Evolutionary conservation across 2,113 vertebrate species (phyloP).

Genomic region (Scophthalmus maximus): DNA sequence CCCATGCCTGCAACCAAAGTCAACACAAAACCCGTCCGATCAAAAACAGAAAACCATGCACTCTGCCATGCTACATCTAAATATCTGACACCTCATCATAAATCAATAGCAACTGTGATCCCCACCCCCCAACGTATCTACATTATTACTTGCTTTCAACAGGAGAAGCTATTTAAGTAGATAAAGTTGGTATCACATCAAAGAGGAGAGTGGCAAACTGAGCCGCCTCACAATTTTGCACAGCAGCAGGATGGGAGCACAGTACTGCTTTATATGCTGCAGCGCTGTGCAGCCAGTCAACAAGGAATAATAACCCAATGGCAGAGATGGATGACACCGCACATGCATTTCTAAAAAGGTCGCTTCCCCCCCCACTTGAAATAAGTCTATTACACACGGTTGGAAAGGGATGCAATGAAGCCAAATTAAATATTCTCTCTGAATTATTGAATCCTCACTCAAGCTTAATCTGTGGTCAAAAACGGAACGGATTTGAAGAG

Average conservation of each 20-base stretch:
- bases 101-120: conserved; percentile 56
- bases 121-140: conserved; percentile 50
- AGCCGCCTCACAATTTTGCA: conserved; percentile 65
- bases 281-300: conserved; percentile 76
- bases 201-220: conserved; percentile 51
- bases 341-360: conserved; percentile 80
- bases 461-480: conserved; percentile 39
- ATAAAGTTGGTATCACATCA: conserved; percentile 69
- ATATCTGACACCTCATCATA: conserved; percentile 57
- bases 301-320: conserved; percentile 81
- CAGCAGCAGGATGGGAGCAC: conserved; percentile 50
- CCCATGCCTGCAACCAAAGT: conserved; percentile 87
- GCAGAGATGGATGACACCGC: conserved; percentile 79
- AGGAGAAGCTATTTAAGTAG: conserved; percentile 66
- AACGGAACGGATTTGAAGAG: conserved; percentile 4
- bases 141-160: conserved; percentile 72
- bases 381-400: conserved; percentile 72
- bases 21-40: conserved; percentile 1
- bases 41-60: conserved; percentile 37
- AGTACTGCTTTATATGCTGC: conserved; percentile 77
- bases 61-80: conserved; percentile 21
- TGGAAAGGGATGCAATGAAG: conserved; percentile 54
- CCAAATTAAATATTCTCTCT: conserved; percentile 60
- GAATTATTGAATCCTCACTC: conserved; percentile 54
- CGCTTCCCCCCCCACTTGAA: conserved; percentile 59